Evolutionary conservation across 2,113 vertebrate genomes (phyloP), one percentile per base, ranked within the genome.

Genomic region (Prietella phreatophila): DNA sequence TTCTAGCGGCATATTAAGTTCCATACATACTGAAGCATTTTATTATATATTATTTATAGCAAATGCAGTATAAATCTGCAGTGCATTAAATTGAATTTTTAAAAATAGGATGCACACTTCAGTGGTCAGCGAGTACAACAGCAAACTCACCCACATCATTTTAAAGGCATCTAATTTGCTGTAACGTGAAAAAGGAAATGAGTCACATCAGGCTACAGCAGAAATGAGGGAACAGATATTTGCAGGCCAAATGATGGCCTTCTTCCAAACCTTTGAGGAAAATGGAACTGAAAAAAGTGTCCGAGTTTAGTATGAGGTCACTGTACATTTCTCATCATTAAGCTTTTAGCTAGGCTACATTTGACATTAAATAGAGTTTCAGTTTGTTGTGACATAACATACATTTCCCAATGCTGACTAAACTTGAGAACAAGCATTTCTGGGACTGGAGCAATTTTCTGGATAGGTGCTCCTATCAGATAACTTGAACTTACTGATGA

Each of bases 341-440:
- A 33, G 7, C 76, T 17, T 39, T 76, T 33, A 55, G 30, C 17
- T 10, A 65, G 20, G 58, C 36, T 55, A 61, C 33, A 85, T 67
- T 75, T 39, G 36, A 83, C 84, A 82, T 86, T 5, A 55, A 14
- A 69, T 75, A 50, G 69, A 15, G 82, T 79, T 61, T 30, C 65
- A 14, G 53, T 78, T 58, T 27, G 17, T 30, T 69, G 61, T 53
- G 73, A 69, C 80, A 47, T 39, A 79, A 50, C 80, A n/a, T 53
- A 25, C 82, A 73, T 20, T 30, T 39, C 9, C 27, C 47, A 89
- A 78, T 60, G 30, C 83, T 75, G 47, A 30, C 39, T 42, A 30
- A 84, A 75, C 36, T 67, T 53, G 58, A 53, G 20, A 67, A 50
- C 67, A 89, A 89, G 71, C 36, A 39, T 71, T 47, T 81, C 60